Evolutionary conservation across 2,797 vertebrate genomes (phyloP), one percentile per base, ranked within the genome.

Genomic region (Poecilia velifera): DNA sequence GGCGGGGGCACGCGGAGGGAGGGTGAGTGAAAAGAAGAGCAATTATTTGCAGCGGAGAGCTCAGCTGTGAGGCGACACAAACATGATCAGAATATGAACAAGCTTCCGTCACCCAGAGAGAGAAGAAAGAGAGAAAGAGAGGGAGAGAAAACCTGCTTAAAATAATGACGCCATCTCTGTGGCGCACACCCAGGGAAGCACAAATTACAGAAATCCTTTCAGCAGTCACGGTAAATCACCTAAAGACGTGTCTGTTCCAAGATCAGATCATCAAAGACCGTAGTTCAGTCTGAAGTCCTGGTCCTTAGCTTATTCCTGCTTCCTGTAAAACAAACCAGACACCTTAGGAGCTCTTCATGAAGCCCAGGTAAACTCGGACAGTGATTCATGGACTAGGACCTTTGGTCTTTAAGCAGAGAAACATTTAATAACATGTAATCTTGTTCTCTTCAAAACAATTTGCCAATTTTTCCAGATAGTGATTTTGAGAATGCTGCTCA

Each of bases 31-130:
- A 36, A 36, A 45, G 25, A 22, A 20, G 41, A 59, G 75, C 8
- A 31, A 72, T 87, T 81, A 79, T 83, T 83, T 81, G 82, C 76
- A 74, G 46, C 59, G 84, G 82, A 62, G 74, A 87, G 86, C 41
- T 83, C 39, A 45, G 51, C 87, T 86, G 86, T 81, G 77, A 84
- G 87, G 81, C 77, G 88, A 89, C 86, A 84, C 76, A 86, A 90
- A 84, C 90, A 91, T 87, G 91, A 92, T 86, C 86, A 76, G 88
- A 93, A 88, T 91, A 91, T 86, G 83, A 91, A 90, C 74, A 81
- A 77, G 85, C 64, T 62, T 39, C 39, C 7, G 68, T 3, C 83
- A 70, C 66, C 20, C 85, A 79, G 81, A 80, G 10, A 79, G 78
- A 79, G 31, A 80, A 4, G 36, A 39, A 39, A 79, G 81, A 80